Evolutionary conservation across 2,797 vertebrate genomes (phyloP).

Genomic region (Molossus alvarezi): DNA sequence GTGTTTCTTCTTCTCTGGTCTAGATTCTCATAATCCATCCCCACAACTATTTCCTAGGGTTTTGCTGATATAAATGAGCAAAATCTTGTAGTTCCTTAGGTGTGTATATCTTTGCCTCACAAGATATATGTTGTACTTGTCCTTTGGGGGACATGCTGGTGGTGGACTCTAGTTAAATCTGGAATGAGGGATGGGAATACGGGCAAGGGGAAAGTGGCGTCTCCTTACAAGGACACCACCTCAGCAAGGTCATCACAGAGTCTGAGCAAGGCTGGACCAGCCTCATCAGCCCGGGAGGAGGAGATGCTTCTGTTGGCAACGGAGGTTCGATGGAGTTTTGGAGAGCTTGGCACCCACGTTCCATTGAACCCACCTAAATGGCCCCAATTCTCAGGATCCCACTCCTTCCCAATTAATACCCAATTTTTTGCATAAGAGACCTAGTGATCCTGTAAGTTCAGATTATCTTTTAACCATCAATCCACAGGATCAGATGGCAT

Average conservation of each 20-base stretch:
- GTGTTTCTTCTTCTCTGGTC: background rate
- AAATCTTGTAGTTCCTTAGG: background rate
- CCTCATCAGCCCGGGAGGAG: background rate
- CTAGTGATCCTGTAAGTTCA: background rate
- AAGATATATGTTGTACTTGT: background rate
- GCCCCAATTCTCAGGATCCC: background rate
- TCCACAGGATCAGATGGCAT: background rate
- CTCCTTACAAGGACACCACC: background rate
- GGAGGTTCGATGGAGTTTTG: background rate
- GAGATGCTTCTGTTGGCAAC: background rate
- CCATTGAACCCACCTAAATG: background rate
- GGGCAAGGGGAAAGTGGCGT: background rate
- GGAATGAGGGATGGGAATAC: background rate
- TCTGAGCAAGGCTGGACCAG: background rate
- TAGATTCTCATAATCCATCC: constrained; percentile 25
- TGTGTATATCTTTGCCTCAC: background rate
- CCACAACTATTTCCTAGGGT: background rate
- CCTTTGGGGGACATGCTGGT: background rate
- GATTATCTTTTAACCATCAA: background rate
- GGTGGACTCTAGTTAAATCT: background rate
- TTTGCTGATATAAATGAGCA: background rate
- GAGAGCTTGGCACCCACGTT: background rate
- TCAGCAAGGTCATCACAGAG: background rate
- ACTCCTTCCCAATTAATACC: background rate
- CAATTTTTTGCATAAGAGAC: background rate